A percentile compares a stretch with the other conserved stretches of the same genome.
phyloP scores from a whole-genome alignment of 2,888 invertebrate species.

The Cerceris rybyensis region DNA sequence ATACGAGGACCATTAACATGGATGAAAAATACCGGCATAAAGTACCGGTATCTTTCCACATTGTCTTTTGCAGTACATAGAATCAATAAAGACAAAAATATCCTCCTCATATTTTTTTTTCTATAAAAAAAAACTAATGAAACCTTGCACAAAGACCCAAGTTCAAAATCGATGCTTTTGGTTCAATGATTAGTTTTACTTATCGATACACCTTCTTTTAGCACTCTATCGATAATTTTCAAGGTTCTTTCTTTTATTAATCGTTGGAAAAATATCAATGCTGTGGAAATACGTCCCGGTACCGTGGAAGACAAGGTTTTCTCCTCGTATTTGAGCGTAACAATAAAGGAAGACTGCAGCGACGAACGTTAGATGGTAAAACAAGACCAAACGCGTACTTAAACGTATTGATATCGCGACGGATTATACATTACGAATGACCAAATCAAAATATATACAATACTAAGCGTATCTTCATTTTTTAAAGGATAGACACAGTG shows the following conservation, averaged over 20 bases:
- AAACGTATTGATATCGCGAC: conserved; percentile 32
- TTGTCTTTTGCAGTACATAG: neutral
- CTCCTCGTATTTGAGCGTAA: conserved; percentile 7
- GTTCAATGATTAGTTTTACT: neutral
- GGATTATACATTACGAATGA: conserved; percentile 48
- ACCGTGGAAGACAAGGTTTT: conserved; percentile 7
- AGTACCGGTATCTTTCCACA: neutral
- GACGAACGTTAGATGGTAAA: conserved; percentile 29
- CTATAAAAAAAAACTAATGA: no score
- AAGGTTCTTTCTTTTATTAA: no score
- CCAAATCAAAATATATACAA: conserved; percentile 56
- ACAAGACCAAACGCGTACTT: conserved; percentile 45
- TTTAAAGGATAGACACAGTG: conserved; percentile 41
- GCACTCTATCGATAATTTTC: neutral
- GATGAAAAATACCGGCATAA: neutral
- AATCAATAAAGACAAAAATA: neutral
- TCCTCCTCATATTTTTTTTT: neutral
- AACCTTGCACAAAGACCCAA: no score
- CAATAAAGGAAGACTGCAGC: conserved; percentile 40
- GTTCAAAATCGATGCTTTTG: neutral
- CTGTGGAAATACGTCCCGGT: neutral
- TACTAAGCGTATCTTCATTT: conserved; percentile 48
- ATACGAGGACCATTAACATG: neutral
- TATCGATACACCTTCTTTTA: neutral
- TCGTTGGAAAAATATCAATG: neutral